phyloP scores from a whole-genome alignment of 1,140 invertebrate species.

The Acromyrmex heyeri region DNA sequence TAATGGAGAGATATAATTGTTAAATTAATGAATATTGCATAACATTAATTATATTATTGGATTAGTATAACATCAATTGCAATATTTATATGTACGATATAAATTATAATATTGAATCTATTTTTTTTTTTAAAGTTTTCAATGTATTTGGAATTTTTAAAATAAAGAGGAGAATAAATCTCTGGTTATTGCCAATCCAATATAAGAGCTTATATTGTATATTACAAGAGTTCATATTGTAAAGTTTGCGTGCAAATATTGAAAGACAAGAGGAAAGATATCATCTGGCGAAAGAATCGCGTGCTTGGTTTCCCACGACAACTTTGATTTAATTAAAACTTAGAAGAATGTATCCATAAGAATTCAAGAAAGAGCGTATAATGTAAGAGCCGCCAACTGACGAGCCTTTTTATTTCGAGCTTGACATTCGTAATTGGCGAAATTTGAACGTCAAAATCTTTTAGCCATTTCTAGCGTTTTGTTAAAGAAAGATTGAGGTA shows the following conservation, averaged over 20 bases:
- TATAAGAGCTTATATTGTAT: slow-evolving; percentile 3
- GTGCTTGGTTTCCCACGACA: slow-evolving; percentile 25
- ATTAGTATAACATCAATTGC: background rate
- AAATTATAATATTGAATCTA: background rate
- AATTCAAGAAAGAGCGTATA: background rate
- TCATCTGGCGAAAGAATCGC: slow-evolving; percentile 27
- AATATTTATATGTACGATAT: background rate
- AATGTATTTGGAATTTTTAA: background rate
- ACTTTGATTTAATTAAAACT: slow-evolving; percentile 60
- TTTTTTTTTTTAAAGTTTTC: background rate
- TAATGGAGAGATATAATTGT: background rate
- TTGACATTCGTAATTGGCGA: slow-evolving; percentile 17
- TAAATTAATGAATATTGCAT: background rate
- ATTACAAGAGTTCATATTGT: background rate
- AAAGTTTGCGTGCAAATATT: background rate
- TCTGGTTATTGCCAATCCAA: background rate
- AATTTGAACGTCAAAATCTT: background rate
- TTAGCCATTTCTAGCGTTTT: slow-evolving; percentile 19
- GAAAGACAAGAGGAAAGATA: background rate
- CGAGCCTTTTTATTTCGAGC: background rate
- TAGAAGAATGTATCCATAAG: slow-evolving; percentile 9
- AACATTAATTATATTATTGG: background rate
- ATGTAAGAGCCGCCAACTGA: background rate
- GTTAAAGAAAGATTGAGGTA: slow-evolving; percentile 37
- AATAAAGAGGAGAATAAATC: background rate